phyloP scores from a whole-genome alignment of 2,797 vertebrate species.

The Pangasius sanitwongsei region DNA sequence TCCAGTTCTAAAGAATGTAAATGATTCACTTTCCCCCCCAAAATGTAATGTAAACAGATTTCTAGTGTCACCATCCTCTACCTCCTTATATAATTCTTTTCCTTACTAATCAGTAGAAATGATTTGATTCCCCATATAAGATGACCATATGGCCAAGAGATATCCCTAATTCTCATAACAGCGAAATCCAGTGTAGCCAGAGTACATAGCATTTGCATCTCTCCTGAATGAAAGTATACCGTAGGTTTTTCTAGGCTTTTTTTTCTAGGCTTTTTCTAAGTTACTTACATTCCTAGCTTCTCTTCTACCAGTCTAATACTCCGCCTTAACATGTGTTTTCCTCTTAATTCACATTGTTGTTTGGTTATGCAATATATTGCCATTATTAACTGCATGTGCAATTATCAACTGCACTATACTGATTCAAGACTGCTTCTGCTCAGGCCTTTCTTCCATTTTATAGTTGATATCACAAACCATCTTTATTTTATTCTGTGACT shows the following conservation, averaged over 20 bases:
- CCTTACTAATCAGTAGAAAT: neutral
- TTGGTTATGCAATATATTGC: neutral
- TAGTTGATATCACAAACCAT: neutral
- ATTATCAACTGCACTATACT: neutral
- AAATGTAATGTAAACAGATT: neutral
- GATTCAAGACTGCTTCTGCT: neutral
- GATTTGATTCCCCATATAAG: neutral
- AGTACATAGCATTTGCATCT: neutral
- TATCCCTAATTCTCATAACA: neutral
- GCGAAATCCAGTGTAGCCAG: neutral
- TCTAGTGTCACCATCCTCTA: neutral
- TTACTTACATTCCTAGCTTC: neutral
- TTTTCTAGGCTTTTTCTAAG: neutral
- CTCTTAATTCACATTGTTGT: neutral
- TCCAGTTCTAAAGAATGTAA: neutral
- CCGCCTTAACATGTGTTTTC: neutral
- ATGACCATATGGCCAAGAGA: neutral
- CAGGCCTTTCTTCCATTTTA: neutral
- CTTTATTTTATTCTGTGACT: conserved; percentile 12
- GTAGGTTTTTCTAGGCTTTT: neutral
- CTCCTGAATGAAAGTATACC: neutral
- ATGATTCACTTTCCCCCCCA: neutral
- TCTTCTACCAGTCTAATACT: neutral
- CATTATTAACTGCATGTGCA: neutral
- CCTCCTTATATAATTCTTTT: neutral